Evolutionary conservation across 2,888 invertebrate species (phyloP).

Genomic region (Drosophila peninsularis): DNA sequence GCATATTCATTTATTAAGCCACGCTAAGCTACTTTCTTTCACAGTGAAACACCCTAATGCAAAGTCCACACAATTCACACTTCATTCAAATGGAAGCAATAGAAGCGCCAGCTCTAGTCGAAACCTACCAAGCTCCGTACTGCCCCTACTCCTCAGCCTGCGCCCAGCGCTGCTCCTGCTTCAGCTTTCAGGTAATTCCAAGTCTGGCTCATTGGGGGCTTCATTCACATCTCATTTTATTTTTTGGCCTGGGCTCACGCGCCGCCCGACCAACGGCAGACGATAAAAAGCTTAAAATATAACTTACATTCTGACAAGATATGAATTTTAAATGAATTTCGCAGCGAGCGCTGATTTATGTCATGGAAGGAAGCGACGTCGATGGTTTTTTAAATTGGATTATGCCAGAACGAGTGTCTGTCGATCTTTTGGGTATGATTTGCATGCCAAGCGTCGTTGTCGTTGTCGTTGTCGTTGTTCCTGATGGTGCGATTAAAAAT

Average conservation of each 20-base stretch:
- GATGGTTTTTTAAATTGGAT: constrained; percentile 73
- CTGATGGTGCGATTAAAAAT: constrained; percentile 44
- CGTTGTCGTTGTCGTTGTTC: constrained; percentile 14
- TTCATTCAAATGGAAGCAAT: constrained; percentile 6
- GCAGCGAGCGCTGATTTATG: constrained; percentile 72
- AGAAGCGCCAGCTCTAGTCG: constrained; percentile 29
- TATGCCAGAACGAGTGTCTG: constrained; percentile 48
- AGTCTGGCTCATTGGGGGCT: constrained; percentile 36
- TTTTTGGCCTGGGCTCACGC: constrained; percentile 23
- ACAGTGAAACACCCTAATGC: constrained; percentile 35
- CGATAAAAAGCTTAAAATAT: constrained; percentile 80
- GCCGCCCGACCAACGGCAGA: constrained; percentile 29
- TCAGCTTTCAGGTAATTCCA: constrained; percentile 25
- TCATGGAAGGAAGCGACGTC: constrained; percentile 26
- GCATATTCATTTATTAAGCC: too few relatives aligned
- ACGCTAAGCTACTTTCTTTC: too few relatives aligned
- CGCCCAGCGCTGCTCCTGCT: background rate
- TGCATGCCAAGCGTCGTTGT: constrained; percentile 59
- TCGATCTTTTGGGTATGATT: constrained; percentile 40
- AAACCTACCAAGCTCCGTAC: background rate
- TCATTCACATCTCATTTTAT: constrained; percentile 46
- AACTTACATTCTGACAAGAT: constrained; percentile 80
- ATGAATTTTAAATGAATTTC: constrained; percentile 81
- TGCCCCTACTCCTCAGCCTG: too few relatives aligned
- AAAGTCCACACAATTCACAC: constrained; percentile 23